Percentiles rank a stretch among this genome's conserved stretches.
Evolutionary conservation across 2,888 invertebrate species (phyloP).

Genomic region (Blera fallax): DNA sequence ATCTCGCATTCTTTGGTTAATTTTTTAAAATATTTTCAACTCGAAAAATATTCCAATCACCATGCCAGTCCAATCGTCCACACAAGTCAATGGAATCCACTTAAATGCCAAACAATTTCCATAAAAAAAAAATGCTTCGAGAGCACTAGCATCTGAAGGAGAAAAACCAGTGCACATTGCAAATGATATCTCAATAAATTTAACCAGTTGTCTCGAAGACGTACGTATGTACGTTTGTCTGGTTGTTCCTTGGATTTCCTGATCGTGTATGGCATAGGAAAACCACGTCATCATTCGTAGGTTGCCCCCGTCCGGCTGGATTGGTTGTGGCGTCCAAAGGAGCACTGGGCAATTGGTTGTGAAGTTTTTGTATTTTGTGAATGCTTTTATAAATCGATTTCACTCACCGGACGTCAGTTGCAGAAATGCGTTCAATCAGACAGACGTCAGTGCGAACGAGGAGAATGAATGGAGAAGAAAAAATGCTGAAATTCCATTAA

Average conservation of each 20-base stretch:
- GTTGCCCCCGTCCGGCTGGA: not conserved
- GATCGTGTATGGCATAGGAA: constrained; percentile 11
- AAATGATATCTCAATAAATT: constrained; percentile 60
- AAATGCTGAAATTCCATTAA: constrained; percentile 33
- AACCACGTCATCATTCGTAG: constrained; percentile 20
- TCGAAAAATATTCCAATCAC: not conserved
- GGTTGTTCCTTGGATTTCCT: constrained; percentile 20
- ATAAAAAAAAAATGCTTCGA: constrained; percentile 15
- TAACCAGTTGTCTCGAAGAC: constrained; percentile 23
- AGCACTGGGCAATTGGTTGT: constrained; percentile 17
- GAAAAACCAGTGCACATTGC: constrained; percentile 17
- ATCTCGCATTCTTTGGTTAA: not conserved
- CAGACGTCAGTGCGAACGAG: constrained; percentile 20
- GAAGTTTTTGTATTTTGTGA: constrained; percentile 2
- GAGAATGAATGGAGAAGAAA: not conserved
- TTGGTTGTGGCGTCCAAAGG: not conserved
- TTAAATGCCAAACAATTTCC: constrained; percentile 19
- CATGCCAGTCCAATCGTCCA: not conserved
- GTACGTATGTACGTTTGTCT: not conserved
- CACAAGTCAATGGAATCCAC: constrained; percentile 20
- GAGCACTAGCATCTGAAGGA: constrained; percentile 8
- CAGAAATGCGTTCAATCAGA: constrained; percentile 16
- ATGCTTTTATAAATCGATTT: not conserved
- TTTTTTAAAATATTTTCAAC: not conserved
- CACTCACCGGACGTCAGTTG: not conserved